Percentiles rank a stretch among this genome's conserved stretches.
These are phyloP conservation scores for Galerucella nymphaeae DNA, from an alignment of 2,888 invertebrate species.

Conservation along the genomic window DNA sequence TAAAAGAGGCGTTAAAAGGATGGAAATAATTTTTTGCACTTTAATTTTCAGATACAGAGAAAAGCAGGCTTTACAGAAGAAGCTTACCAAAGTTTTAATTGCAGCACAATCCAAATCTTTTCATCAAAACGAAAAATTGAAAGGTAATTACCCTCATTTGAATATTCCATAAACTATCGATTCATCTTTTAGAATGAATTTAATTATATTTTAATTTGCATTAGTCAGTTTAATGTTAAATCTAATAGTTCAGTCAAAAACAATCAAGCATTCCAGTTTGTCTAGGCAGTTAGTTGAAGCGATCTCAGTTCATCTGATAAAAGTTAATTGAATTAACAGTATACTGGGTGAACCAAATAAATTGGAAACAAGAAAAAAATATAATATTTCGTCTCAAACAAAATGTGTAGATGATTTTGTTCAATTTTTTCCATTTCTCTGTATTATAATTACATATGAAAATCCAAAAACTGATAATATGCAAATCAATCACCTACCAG, in stretches of 20 bases:
- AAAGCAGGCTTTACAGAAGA: constrained; percentile 66
- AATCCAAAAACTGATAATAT: too few relatives aligned
- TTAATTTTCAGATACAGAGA: constrained; percentile 67
- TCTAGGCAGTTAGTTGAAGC: constrained; percentile 21
- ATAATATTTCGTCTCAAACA: too few relatives aligned
- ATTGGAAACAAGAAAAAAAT: too few relatives aligned
- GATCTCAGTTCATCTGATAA: constrained; percentile 23
- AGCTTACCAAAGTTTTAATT: constrained; percentile 63
- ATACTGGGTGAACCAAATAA: background rate
- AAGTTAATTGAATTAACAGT: constrained; percentile 13
- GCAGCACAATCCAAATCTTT: constrained; percentile 27
- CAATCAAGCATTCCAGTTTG: constrained; percentile 7
- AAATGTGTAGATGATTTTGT: too few relatives aligned
- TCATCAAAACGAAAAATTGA: constrained; percentile 11
- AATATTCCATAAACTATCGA: too few relatives aligned
- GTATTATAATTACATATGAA: too few relatives aligned
- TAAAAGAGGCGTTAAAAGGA: too few relatives aligned
- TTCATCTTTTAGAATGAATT: background rate
- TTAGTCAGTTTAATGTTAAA: background rate
- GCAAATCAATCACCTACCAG: too few relatives aligned
- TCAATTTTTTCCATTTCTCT: too few relatives aligned
- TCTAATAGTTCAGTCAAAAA: constrained; percentile 21
- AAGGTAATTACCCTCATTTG: constrained; percentile 25
- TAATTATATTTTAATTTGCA: too few relatives aligned
- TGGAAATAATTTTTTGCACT: background rate